Evolutionary conservation across 2,888 invertebrate species (phyloP).

Genomic region (Nasonovia ribisnigri): DNA sequence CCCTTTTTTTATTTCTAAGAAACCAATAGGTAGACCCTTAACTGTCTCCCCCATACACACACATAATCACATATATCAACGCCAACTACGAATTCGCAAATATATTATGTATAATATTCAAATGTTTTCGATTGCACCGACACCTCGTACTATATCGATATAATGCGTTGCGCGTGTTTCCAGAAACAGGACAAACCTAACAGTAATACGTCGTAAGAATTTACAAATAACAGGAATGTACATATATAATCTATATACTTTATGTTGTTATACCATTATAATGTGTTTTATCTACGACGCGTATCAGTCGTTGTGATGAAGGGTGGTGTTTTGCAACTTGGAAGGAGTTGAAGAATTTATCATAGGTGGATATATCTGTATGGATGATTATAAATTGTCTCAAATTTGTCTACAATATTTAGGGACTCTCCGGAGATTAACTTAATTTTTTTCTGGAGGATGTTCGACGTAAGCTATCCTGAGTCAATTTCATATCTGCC

Average conservation of each 20-base stretch:
- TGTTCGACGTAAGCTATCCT: neutral
- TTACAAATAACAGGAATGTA: neutral
- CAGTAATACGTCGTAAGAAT: neutral
- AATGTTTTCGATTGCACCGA: neutral
- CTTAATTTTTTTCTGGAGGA: neutral
- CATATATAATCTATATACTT: no score
- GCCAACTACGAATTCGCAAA: neutral
- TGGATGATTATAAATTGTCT: neutral
- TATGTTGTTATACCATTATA: no score
- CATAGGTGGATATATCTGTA: neutral
- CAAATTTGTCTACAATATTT: neutral
- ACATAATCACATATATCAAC: neutral
- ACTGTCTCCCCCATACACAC: neutral
- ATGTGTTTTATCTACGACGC: neutral
- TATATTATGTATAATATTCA: neutral
- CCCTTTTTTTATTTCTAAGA: neutral
- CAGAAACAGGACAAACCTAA: neutral
- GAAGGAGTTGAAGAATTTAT: neutral
- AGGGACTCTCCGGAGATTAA: neutral
- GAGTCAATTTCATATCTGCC: neutral
- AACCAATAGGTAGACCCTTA: neutral
- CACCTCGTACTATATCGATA: neutral
- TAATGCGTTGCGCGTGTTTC: neutral
- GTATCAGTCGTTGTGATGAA: no score
- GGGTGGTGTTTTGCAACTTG: neutral